A percentile compares a stretch with the other conserved stretches of the same genome.
phyloP scores from a whole-genome alignment of 2,797 vertebrate species.

The Eulemur albifrons region DNA sequence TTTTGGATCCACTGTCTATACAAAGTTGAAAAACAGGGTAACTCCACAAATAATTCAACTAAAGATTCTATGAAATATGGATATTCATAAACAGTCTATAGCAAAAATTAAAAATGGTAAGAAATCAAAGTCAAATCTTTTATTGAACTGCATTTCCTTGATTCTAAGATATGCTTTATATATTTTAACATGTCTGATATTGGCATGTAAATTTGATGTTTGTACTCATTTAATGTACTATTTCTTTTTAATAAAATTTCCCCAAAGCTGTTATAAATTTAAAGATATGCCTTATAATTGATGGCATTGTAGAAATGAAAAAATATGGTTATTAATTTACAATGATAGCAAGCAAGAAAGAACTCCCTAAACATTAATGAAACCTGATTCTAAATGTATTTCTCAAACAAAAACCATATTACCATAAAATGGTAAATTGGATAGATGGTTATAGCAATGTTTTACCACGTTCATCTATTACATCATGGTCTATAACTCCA shows the following conservation, averaged over 20 bases:
- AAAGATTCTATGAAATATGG: not conserved
- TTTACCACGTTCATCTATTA: not conserved
- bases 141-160: not conserved
- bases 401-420: constrained; percentile 3
- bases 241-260: not conserved
- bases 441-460: not conserved
- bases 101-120: constrained; percentile 27
- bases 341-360: not conserved
- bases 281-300: not conserved
- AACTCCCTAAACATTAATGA: not conserved
- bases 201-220: not conserved
- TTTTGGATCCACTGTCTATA: not conserved
- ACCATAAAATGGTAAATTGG: not conserved
- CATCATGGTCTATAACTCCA: not conserved
- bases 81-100: not conserved
- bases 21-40: constrained; percentile 25
- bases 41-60: constrained; percentile 42
- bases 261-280: not conserved
- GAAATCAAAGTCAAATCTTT: not conserved
- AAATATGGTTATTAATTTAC: constrained; percentile 25
- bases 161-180: not conserved
- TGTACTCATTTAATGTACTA: not conserved
- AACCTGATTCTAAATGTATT: not conserved
- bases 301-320: not conserved
- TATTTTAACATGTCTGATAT: not conserved